Conservation (phyloP, 37 sponge, comb jelly and placozoan genomes). For the Haliclona indistincta region DNA sequence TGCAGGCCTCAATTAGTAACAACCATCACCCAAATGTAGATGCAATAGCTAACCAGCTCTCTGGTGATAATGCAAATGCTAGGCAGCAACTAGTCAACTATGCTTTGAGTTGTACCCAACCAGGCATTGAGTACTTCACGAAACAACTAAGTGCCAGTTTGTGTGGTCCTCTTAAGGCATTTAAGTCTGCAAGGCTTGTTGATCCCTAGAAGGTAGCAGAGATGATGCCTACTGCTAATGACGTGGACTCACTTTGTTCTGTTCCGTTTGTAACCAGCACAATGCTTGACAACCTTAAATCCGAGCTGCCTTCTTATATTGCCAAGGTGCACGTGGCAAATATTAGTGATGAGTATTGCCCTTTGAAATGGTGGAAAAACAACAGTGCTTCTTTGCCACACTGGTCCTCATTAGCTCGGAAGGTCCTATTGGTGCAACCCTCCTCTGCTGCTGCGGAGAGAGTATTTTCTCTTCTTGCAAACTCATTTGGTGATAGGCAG, state of each 20-base stretch:
- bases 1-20: not conserved
- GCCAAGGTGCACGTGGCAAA: too few species aligned
- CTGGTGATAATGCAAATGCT: not conserved
- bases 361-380: conserved; percentile 29
- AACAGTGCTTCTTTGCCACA: conserved; percentile 11
- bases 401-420: conserved; percentile 16
- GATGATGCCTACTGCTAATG: conserved; percentile 23
- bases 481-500: too few species aligned
- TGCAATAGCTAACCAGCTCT: conserved; percentile 15
- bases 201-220: conserved; percentile 21
- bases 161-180: not conserved
- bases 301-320: too few species aligned
- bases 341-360: not conserved
- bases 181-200: conserved; percentile 22
- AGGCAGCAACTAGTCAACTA: conserved; percentile 1
- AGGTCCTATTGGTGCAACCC: conserved; percentile 14
- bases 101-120: conserved; percentile 21
- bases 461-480: conserved; percentile 16
- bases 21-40: conserved; percentile 11
- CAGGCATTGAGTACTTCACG: conserved; percentile 9
- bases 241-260: too few species aligned
- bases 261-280: too few species aligned
- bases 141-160: conserved; percentile 1
- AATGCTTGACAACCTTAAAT: too few species aligned
- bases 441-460: conserved; percentile 45